Evolutionary conservation across 2,888 invertebrate genomes (phyloP).

Genomic region (Drosophila atripex): DNA sequence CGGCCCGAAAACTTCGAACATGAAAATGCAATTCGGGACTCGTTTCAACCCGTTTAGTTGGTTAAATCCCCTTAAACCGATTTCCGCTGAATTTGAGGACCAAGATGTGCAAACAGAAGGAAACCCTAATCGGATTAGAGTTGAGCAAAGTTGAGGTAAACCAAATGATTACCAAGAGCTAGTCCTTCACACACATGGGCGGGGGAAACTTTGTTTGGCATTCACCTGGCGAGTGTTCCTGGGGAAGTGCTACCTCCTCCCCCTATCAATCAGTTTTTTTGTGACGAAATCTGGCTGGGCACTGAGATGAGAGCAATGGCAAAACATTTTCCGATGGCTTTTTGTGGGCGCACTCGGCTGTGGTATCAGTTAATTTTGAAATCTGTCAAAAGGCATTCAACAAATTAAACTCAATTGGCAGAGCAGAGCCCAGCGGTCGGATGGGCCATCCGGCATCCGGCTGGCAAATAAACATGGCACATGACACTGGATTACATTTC

Average conservation of each 20-base stretch:
- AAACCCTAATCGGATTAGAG: slow-evolving; percentile 39
- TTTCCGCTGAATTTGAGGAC: slow-evolving; percentile 10
- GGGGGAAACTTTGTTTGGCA: slow-evolving; percentile 7
- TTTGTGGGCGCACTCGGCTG: slow-evolving; percentile 65
- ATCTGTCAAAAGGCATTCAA: slow-evolving; percentile 78
- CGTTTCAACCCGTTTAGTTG: slow-evolving; percentile 21
- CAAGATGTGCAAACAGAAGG: slow-evolving; percentile 20
- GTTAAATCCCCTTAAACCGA: slow-evolving; percentile 27
- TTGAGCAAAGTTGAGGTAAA: slow-evolving; percentile 44
- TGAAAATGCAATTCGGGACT: slow-evolving; percentile 24
- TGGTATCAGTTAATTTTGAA: slow-evolving; percentile 75
- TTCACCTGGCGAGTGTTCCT: background rate
- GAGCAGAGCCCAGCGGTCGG: slow-evolving; percentile 7
- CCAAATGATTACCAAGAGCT: slow-evolving; percentile 42
- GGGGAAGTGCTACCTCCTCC: background rate
- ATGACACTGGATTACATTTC: slow-evolving; percentile 75
- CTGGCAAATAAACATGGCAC: slow-evolving; percentile 76
- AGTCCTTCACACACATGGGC: slow-evolving; percentile 5
- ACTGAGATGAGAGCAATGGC: background rate
- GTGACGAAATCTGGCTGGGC: background rate
- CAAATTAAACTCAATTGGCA: slow-evolving; percentile 79
- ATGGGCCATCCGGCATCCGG: slow-evolving; percentile 15
- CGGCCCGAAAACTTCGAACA: slow-evolving; percentile 28
- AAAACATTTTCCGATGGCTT: slow-evolving; percentile 16
- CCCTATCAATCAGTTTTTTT: slow-evolving; percentile 14